A percentile compares a stretch with the other conserved stretches of the same genome.
Conservation (phyloP, 2,888 invertebrate species). For the Leptinotarsa peninsularis region DNA sequence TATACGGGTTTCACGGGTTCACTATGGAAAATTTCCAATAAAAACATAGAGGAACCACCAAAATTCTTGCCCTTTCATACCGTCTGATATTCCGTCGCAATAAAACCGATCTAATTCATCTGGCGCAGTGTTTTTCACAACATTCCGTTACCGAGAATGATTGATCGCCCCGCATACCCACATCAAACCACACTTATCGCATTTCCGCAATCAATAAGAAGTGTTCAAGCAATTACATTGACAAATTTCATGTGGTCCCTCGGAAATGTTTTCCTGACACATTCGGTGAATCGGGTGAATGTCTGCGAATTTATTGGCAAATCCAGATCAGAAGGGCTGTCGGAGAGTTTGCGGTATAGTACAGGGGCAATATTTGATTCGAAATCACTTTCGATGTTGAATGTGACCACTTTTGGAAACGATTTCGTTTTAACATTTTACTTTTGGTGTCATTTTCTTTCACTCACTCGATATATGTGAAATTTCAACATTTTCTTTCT, state of each 20-base stretch:
- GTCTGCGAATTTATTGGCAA: constrained; percentile 11
- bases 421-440: too few relatives aligned
- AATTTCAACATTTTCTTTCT: too few relatives aligned
- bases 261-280: constrained; percentile 21
- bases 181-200: constrained; percentile 35
- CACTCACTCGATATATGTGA: too few relatives aligned
- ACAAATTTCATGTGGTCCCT: constrained; percentile 40
- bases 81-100: not conserved
- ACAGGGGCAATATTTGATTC: not conserved
- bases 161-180: constrained; percentile 31
- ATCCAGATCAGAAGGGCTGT: constrained; percentile 3
- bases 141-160: constrained; percentile 19
- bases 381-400: not conserved
- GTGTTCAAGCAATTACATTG: constrained; percentile 42
- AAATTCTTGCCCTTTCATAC: too few relatives aligned
- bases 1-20: too few relatives aligned
- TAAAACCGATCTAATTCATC: constrained; percentile 14
- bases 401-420: too few relatives aligned
- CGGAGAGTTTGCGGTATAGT: not conserved
- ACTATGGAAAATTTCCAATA: too few relatives aligned
- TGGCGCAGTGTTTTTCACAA: constrained; percentile 10
- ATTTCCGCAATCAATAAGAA: constrained; percentile 38
- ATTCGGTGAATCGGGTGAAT: constrained; percentile 1
- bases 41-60: too few relatives aligned
- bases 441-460: too few relatives aligned